A percentile compares a stretch with the other conserved stretches of the same genome.
Conservation (phyloP, 2,888 invertebrate species). For the Tetranychus truncatus region DNA sequence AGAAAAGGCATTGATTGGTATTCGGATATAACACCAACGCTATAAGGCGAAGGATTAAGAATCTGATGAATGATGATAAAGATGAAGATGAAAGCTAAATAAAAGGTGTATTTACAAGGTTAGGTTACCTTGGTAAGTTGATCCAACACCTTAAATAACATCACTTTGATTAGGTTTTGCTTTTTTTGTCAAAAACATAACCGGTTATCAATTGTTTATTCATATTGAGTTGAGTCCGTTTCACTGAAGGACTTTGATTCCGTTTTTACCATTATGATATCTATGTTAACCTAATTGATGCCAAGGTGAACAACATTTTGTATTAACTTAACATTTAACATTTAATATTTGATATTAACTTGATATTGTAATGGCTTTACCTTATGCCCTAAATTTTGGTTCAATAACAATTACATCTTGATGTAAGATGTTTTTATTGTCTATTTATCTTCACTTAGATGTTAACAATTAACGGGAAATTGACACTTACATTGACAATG, state of each 20-base stretch:
- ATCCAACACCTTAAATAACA: background rate
- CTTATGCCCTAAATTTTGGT: background rate
- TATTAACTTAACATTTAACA: too few species aligned
- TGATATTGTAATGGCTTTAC: background rate
- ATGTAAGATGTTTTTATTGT: background rate
- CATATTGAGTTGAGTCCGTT: background rate
- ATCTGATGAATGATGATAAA: background rate
- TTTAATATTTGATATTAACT: too few species aligned
- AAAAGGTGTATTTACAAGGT: background rate
- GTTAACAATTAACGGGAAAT: background rate
- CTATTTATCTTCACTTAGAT: too few species aligned
- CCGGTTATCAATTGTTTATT: background rate
- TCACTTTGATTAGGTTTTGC: too few species aligned
- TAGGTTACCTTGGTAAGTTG: background rate
- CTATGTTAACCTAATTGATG: background rate
- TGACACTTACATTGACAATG: background rate
- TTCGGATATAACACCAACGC: background rate
- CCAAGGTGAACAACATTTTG: background rate
- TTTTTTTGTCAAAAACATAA: background rate
- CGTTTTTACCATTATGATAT: background rate
- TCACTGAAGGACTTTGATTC: background rate
- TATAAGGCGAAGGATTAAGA: background rate
- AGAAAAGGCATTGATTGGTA: background rate
- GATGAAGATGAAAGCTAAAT: background rate
- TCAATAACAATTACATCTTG: background rate